Evolutionary conservation across 2,797 vertebrate genomes (phyloP).

Genomic region (Anguilla obscura): DNA sequence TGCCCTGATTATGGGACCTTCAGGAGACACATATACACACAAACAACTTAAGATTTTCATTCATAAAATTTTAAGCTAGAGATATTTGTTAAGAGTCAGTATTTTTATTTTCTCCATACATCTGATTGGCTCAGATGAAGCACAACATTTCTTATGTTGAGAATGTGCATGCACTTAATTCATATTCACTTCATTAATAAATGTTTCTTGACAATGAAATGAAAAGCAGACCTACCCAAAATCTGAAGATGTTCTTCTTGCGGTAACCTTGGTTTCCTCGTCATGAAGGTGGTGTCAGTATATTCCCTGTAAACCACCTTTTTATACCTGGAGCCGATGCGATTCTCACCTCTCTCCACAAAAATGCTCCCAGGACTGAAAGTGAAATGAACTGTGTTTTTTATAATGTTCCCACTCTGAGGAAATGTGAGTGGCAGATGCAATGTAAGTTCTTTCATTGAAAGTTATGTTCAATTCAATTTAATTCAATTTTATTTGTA

Average conservation of each 20-base stretch:
- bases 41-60: conserved; percentile 16
- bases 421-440: neutral
- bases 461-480: neutral
- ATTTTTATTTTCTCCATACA: neutral
- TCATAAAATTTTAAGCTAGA: neutral
- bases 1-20: conserved; percentile 86
- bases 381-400: neutral
- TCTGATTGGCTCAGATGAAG: neutral
- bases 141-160: neutral
- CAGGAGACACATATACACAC: neutral
- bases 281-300: conserved; percentile 76
- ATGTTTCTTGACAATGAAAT: neutral
- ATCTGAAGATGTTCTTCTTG: conserved; percentile 82
- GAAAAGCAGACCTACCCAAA: conserved; percentile 70
- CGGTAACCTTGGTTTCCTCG: conserved; percentile 67
- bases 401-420: neutral
- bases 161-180: neutral
- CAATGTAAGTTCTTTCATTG: neutral
- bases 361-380: conserved; percentile 81
- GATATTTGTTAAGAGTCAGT: neutral
- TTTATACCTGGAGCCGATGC: conserved; percentile 87
- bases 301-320: conserved; percentile 91
- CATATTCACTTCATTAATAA: neutral
- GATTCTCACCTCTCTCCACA: conserved; percentile 70
- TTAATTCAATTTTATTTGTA: no score